A percentile compares a stretch with the other conserved stretches of the same genome.
phyloP scores from a whole-genome alignment of 2,113 vertebrate genomes.

The Arizona elegans region DNA sequence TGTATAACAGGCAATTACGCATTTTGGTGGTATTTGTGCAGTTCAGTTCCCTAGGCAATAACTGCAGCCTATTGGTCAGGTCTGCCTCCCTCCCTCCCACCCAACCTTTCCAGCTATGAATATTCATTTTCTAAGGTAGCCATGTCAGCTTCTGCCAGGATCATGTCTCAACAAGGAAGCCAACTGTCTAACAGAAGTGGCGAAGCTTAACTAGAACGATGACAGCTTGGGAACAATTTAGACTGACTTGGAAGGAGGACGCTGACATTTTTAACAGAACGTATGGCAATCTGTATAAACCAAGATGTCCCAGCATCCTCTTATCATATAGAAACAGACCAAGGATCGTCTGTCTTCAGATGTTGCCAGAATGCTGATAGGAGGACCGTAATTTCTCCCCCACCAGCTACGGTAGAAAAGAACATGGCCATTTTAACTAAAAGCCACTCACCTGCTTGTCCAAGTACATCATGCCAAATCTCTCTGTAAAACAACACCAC shows the following conservation, averaged over 20 bases:
- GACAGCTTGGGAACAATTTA: background rate
- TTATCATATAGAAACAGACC: background rate
- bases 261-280: background rate
- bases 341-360: background rate
- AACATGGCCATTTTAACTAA: background rate
- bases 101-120: background rate
- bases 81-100: background rate
- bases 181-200: background rate
- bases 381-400: background rate
- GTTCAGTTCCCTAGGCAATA: background rate
- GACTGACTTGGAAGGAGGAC: background rate
- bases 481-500: background rate
- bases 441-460: no score
- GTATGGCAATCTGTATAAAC: background rate
- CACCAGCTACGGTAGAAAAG: background rate
- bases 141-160: background rate
- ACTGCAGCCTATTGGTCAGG: background rate
- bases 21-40: background rate
- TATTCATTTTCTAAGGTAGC: background rate
- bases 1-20: background rate
- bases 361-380: background rate
- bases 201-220: background rate
- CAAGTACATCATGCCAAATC: background rate
- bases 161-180: background rate
- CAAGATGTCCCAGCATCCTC: background rate